Conservation (phyloP, 1,140 invertebrate species). For the Drosophila tani region DNA sequence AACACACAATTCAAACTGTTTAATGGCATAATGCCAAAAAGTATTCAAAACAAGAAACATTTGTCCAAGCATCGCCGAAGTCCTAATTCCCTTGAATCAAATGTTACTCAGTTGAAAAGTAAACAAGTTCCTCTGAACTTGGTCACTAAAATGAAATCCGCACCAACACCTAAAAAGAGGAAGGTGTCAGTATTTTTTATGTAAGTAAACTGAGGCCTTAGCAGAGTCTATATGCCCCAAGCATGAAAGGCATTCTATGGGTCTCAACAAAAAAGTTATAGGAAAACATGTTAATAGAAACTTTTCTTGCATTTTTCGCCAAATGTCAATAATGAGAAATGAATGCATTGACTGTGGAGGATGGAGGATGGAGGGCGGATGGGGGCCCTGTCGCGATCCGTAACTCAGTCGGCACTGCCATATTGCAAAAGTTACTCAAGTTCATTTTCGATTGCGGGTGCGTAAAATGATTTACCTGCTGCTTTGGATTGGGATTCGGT, state of each 20-base stretch:
- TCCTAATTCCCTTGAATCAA: slow-evolving; percentile 4
- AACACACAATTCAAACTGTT: slow-evolving; percentile 53
- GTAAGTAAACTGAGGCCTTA: too few species aligned
- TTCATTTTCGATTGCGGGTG: slow-evolving; percentile 79
- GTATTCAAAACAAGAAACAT: slow-evolving; percentile 55
- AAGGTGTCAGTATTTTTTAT: too few species aligned
- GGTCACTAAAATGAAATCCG: too few species aligned
- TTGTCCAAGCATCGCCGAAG: background rate
- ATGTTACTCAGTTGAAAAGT: background rate
- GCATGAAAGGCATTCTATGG: background rate
- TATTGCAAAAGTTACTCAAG: slow-evolving; percentile 78
- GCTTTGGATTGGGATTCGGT: slow-evolving; percentile 12
- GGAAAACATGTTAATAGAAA: slow-evolving; percentile 53
- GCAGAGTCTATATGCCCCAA: background rate
- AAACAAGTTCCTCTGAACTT: background rate
- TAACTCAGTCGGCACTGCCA: slow-evolving; percentile 58
- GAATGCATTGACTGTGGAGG: slow-evolving; percentile 55
- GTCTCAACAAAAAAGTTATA: slow-evolving; percentile 6
- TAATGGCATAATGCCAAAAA: slow-evolving; percentile 71
- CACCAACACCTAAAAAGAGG: background rate
- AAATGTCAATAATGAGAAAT: slow-evolving; percentile 80
- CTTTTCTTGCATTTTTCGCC: slow-evolving; percentile 68
- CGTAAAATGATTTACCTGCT: slow-evolving; percentile 83
- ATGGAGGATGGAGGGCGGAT: background rate
- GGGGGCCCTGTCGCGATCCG: slow-evolving; percentile 24